Evolutionary conservation across 1,140 invertebrate genomes (phyloP), one percentile per base, ranked within the genome.

Genomic region (Saccostrea echinata): DNA sequence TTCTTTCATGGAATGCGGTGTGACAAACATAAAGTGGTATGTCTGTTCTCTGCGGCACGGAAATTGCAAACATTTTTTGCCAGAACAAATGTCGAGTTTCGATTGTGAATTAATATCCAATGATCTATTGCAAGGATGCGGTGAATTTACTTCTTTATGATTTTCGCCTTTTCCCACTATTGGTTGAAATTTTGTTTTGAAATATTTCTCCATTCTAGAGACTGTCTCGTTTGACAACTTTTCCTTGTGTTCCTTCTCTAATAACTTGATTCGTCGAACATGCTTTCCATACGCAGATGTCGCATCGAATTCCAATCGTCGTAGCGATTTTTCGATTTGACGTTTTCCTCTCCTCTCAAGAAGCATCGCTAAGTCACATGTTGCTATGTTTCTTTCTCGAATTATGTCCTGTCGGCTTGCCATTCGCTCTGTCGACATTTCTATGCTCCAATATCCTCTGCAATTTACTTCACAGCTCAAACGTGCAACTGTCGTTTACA

Each of bases 1-100:
- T 76, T 76, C 68, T 76, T 76, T 76, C 68, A 76, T 76, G 11
- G 68, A 76, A 76, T 76, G 68, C 68, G 68, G 27, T 16, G 68
- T 76, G 11, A 30, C 68, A 76, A 76, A 76, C 68, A 76, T 76
- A 33, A 76, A 76, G 12, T 76, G 68, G 30, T 76, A 76, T 33
- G 68, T 76, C 16, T 16, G 68, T 76, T 76, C 68, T 33, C 27
- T 27, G 13, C 68, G 68, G 33, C 68, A 76, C 3, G 68, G 68
- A 33, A 76, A 76, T 27, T 76, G 68, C 27, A 76, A 16, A 33
- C 68, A 76, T 76, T 76, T 27, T 76, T 76, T 76, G 11, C 68
- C 68, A 27, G 68, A 27, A 76, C 68, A 76, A 33, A 76, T 76
- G 68, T 33, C 30, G 27, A 33, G 24, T 33, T 33, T 76, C 24